These are phyloP conservation scores for Venusia cambrica DNA, from an alignment of 2,888 invertebrate species.

Conservation along the genomic window DNA sequence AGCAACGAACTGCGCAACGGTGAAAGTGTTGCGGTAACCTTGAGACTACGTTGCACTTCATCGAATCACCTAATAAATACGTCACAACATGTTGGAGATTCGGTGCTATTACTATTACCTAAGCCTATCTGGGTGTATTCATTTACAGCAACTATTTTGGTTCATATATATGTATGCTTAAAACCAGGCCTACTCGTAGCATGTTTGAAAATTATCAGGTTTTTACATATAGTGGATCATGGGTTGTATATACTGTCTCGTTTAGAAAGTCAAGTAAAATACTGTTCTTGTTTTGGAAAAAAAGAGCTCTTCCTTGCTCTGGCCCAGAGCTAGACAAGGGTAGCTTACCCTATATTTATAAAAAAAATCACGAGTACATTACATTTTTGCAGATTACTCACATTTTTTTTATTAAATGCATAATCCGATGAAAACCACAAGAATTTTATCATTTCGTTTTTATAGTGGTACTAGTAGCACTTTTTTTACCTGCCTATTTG, in stretches of 20 bases:
- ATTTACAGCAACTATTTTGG: slow-evolving; percentile 14
- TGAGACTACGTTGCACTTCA: slow-evolving; percentile 64
- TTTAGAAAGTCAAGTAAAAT: too few species aligned
- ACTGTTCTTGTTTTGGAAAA: too few species aligned
- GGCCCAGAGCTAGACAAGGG: too few species aligned
- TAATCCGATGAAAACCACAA: not conserved
- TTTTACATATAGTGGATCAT: too few species aligned
- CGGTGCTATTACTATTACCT: slow-evolving; percentile 11
- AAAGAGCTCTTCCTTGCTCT: too few species aligned
- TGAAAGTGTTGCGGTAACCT: slow-evolving; percentile 80
- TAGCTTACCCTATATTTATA: too few species aligned
- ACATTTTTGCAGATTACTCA: slow-evolving; percentile 17
- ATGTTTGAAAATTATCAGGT: too few species aligned
- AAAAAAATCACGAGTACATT: slow-evolving; percentile 34
- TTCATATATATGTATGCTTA: slow-evolving; percentile 1
- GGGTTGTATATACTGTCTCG: too few species aligned
- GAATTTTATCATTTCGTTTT: not conserved
- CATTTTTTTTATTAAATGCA: not conserved
- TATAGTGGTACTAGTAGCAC: too few species aligned
- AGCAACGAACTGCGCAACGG: slow-evolving; percentile 72
- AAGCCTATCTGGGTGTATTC: too few species aligned
- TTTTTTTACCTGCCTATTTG: too few species aligned
- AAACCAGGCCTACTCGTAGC: too few species aligned
- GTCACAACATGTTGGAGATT: slow-evolving; percentile 47
- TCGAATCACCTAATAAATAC: slow-evolving; percentile 69